Base-by-base conservation (phyloP, 2,113 vertebrate species). In the Podiceps cristatus region DNA sequence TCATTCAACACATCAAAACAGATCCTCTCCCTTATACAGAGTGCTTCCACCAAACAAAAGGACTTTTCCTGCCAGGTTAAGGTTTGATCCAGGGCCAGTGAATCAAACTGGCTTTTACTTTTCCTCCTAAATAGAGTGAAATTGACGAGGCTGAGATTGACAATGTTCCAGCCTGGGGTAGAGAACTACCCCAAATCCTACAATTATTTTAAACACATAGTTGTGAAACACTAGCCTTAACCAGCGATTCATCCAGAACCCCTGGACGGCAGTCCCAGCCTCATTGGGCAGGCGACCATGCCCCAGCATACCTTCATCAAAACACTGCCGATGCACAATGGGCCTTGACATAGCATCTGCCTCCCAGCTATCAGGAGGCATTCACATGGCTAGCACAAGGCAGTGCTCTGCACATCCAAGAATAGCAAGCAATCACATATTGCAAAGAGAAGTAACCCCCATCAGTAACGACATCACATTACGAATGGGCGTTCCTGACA, bases 401-500 rank as follows among this genome's bases (percentile, higher is more conserved):
- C 75, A 58, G 42, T 94, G 37, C 27, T 64, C 68, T 55, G 44
- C 45, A 62, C 7, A 0, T 14, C 50, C 14, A 29, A 16, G 7
- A 66, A 29, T 1, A 64, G 35, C 49, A 47, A n/a, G 15, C 33
- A 67, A 19, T 17, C 12, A 9, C 2, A 2, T 11, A 47, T 1
- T 35, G 40, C 22, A 44, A 33, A 49, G 55, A 40, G 14, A 56
- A 6, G 1, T 6, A 23, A 47, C 16, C 40, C 31, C 37, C 18
- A 4, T 6, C 47, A 55, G 16, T 42, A 76, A n/a, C 11, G 23
- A 18, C 0, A 0, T 24, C 2, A 7, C 0, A 0, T 24, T 27
- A 55, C 42, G 27, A 71, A 33, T 47, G 42, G 6, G 6, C 18
- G 28, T 13, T 67, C 37, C 47, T 67, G 37, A 12, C 23, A 5